Evolutionary conservation across 2,888 invertebrate genomes (phyloP), one percentile per base, ranked within the genome.

Genomic region (Himalopsyche kuldschensis): DNA sequence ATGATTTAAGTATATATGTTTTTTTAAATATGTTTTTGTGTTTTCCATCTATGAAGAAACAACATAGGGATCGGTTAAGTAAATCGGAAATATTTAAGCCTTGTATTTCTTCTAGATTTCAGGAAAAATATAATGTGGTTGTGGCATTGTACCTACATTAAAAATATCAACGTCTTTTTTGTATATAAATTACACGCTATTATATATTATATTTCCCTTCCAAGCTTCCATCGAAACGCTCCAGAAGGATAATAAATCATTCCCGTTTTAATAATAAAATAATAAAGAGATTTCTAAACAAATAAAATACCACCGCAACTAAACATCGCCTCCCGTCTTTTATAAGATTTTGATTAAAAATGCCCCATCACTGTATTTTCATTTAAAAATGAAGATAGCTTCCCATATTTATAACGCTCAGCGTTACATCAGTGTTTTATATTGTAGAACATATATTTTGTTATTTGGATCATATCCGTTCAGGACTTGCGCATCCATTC

Each of bases 221-320:
- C 81, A 48, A 76, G 77, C 17, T 55, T 82, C 24, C 46, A 79
- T 48, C 78, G 48, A 31, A 55, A 55, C 27, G 46, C 48, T 80
- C 41, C 46, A 27, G 31, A 30, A 46, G 55, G 76, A 80, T 80
- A 80, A 84, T 84, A 84, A 84, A 84, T 84, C 84, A 84, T 80
- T 46, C 82, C 35, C 76, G 82, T 80, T 84, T 84, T 84, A 82
- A 84, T 84, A 84, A 84, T 84, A 82, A 84, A 82, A 84, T 84
- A 84, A 84, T 84, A 82, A 84, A 84, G 84, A 82, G 82, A 82
- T 82, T 82, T 80, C 82, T 80, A 84, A 80, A 84, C 84, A 84
- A 84, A 84, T 84, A 84, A 83, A 84, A 79, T 30, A 35, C 78
- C 47, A 30, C 82, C 76, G 27, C 41, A 41, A 77, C 77, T 77